Evolutionary conservation across 2,888 invertebrate genomes (phyloP), one percentile per base, ranked within the genome.

Genomic region (Patella ulyssiponensis): DNA sequence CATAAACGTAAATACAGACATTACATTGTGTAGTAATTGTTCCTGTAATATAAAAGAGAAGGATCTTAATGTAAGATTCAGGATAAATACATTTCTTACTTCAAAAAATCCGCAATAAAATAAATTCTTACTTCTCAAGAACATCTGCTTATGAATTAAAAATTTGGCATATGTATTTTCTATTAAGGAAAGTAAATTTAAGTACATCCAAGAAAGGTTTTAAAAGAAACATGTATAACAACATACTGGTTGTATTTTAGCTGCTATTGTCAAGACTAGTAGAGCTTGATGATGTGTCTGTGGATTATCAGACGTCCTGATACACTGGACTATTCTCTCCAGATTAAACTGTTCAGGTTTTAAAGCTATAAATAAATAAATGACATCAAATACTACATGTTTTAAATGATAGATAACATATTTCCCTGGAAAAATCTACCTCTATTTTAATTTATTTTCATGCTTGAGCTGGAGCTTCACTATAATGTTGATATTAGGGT

Each of bases 1-100:
- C 95, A 99, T 97, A 89, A 99, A 99, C 0, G 98, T 98, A 90
- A 99, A 99, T 85, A 99, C 96, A 33, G 97, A 95, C 95, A 99
- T 98, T 4, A 98, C 96, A 87, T 98, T 97, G 89, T 97, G 96
- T 20, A 98, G 92, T 0, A 99, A 96, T 92, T 95, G 95, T 75
- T 90, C 90, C 92, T 92, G 83, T 56, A 83, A 84, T 56, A 44
- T 44, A 44, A 56, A 56, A 17, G 56, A 56, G 5, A 14, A 56
- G 56, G n/a, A 56, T 17, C 3, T 56, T 5, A 17, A 56, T 17
- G 17, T 56, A n/a, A 15, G 17, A 56, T 56, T 4, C 56, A 56
- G 17, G 17, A 56, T 56, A 56, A 15, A 56, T 44, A 44, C 4
- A 44, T 7, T 44, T 44, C 44, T 44, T 7, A 44, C 7, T 44